Evolutionary conservation across 2,888 invertebrate genomes (phyloP).

Genomic region (Caenorhabditis zanzibari): DNA sequence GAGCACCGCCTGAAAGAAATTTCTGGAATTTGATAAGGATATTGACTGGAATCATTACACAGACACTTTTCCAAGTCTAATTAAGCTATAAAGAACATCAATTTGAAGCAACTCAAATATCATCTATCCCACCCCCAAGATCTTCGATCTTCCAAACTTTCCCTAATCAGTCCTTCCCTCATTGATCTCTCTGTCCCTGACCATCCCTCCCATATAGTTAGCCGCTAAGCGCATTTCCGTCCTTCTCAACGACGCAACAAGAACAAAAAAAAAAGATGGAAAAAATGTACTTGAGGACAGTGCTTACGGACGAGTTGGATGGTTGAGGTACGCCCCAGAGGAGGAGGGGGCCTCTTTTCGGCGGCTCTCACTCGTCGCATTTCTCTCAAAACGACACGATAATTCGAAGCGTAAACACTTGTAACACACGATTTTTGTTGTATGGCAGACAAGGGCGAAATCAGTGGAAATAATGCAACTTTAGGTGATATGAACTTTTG

Average conservation of each 20-base stretch:
- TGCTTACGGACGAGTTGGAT: constrained; percentile 27
- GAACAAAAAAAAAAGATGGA: constrained; percentile 30
- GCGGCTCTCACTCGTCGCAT: constrained; percentile 44
- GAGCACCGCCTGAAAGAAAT: too few relatives aligned
- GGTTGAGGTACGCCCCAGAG: constrained; percentile 27
- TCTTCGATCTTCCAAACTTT: neutral
- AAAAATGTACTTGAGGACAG: constrained; percentile 61
- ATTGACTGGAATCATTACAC: too few relatives aligned
- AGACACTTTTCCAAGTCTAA: too few relatives aligned
- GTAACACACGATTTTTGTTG: constrained; percentile 64
- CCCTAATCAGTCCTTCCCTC: neutral
- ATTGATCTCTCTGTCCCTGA: constrained; percentile 9
- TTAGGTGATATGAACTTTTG: constrained; percentile 23
- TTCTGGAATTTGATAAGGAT: too few relatives aligned
- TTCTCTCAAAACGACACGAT: constrained; percentile 58
- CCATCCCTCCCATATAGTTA: constrained; percentile 19
- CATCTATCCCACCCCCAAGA: neutral
- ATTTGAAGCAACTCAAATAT: neutral
- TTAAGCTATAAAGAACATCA: too few relatives aligned
- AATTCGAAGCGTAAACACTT: constrained; percentile 70
- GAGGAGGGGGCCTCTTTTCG: constrained; percentile 28
- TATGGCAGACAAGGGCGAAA: constrained; percentile 42
- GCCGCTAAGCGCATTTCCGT: constrained; percentile 22
- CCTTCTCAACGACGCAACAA: constrained; percentile 18
- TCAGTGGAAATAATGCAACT: constrained; percentile 35